Evolutionary conservation across 2,888 invertebrate genomes (phyloP), one percentile per base, ranked within the genome.

Genomic region (Lucinisca nassula): DNA sequence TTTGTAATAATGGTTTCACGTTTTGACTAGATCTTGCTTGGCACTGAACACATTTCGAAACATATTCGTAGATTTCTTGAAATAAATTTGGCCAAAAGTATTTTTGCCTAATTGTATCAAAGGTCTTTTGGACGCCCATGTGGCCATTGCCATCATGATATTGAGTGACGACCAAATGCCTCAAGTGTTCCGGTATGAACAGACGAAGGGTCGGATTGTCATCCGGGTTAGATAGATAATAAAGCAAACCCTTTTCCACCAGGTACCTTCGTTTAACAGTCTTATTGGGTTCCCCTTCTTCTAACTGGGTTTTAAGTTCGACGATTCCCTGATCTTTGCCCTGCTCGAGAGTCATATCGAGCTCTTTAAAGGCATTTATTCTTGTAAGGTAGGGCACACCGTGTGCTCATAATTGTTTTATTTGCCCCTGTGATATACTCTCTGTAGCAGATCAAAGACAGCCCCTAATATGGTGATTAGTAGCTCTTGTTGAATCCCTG

Each of bases 31-130:
- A 27, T 2, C 82, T 17, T 1, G 45, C 17, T 35, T 83, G 83
- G 67, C 83, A 83, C 14, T 32, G 17, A 17, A 72, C 72, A 55
- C 83, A 83, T 0, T 10, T 24, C 17, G 27, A 35, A 24, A 83
- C 72, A 35, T 78, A 78, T 3, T 72, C 73, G 24, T 79, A 55
- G 12, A 83, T 14, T 24, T 79, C 40, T 37, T 72, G 70, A 32
- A 76, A 83, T n/a, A 77, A n/a, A 6, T 70, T 37, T 21, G 77
- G 77, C 77, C 77, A 83, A 30, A 27, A 83, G 37, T 83, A 83
- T 45, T 77, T 77, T 32, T 51, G 70, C 32, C 32, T 45, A 3
- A 83, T 45, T 17, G 78, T 21, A 14, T 77, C 77, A 51, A 32
- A 77, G 6, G 83, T 78, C 21, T 70, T 70, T 30, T 70, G 70